Evolutionary conservation across 2,113 vertebrate species (phyloP), one percentile per base, ranked within the genome.

Genomic region (Penelope pileata): DNA sequence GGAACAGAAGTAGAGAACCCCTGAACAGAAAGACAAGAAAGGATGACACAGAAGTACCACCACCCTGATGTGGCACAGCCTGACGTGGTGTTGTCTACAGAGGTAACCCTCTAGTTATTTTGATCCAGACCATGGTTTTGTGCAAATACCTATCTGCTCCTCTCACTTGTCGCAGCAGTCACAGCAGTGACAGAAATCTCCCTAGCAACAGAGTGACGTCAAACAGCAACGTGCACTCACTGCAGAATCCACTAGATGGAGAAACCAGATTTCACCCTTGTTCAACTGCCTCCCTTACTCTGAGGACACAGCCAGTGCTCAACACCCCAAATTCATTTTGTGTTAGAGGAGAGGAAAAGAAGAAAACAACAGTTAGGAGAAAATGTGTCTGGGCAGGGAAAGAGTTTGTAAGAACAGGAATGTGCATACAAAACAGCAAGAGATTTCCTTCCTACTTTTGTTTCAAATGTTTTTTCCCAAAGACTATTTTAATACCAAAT

Each of bases 181-280:
- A 96, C 95, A 82, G 50, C 85, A 69, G 95, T 97, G 97, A 97
- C 97, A 97, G 83, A 68, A 64, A 94, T 98, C 97, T 96, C 97
- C 98, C 97, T 97, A 95, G 98, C 97, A 98, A 98, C 97, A 95
- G 96, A 36, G 88, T 92, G 96, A 98, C 97, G 97, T 97, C 97
- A 98, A 97, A 93, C 90, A 90, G 91, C 88, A 79, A 43, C 7
- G 88, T 96, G 94, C 45, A 96, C 87, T 98, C 96, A 10, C 83
- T 85, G 96, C 95, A 96, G 96, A 92, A 93, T 88, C 97, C 96
- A 53, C 96, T 97, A 98, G 97, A 97, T 96, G 96, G 97, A 96
- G 96, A 95, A 96, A 82, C 93, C 96, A 91, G 90, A 93, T 94
- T 91, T 96, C 91, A 91, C 91, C 97, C 97, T 96, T 18, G 29